Base-by-base conservation (phyloP, 2,888 invertebrate genomes). In the Galerucella nymphaeae region DNA sequence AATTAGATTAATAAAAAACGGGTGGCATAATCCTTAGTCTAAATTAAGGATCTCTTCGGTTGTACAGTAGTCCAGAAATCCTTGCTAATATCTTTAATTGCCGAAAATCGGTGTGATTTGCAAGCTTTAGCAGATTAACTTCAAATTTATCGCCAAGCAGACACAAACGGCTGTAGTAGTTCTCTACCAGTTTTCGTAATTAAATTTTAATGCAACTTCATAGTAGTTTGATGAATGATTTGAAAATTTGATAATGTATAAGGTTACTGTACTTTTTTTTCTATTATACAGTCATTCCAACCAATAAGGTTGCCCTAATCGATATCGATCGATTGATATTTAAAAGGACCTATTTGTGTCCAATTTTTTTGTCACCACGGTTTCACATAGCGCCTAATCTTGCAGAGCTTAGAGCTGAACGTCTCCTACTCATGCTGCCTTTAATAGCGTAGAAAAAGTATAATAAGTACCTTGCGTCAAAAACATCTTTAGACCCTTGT, bases 71-170 rank as follows among this genome's bases (percentile, higher is more conserved):
- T 72, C 72, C 71, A 58, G 70, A 75, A 74, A 78, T 74, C 71
- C 72, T 11, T 66, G 75, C 74, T 77, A 76, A 77, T 76, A 75
- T 72, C 77, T 77, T 75, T 74, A 77, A 78, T 78, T 77, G 72
- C 73, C 71, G 73, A 73, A 75, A 77, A 77, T 75, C 76, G 72
- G 66, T 63, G 38, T 68, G 74, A 76, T 77, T 77, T 77, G 73
- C 66, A 63, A 55, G 71, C 72, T 62, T n/a, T 68, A 59, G 48
- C 55, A 62, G 76, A 77, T 78, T 77, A 77, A 76, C 75, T 76
- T 77, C 75, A 74, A 76, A 78, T 76, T 78, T 78, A 77, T 76
- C 6, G 69, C 71, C 59, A 53, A 41, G 58, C 55, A 61, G 70
- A 68, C 66, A 66, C 71, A 63, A 64, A 72, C 63, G 68, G 45